These are phyloP conservation scores for Ginglymostoma cirratum DNA, from an alignment of 2,113 vertebrate species.

Conservation along the genomic window DNA sequence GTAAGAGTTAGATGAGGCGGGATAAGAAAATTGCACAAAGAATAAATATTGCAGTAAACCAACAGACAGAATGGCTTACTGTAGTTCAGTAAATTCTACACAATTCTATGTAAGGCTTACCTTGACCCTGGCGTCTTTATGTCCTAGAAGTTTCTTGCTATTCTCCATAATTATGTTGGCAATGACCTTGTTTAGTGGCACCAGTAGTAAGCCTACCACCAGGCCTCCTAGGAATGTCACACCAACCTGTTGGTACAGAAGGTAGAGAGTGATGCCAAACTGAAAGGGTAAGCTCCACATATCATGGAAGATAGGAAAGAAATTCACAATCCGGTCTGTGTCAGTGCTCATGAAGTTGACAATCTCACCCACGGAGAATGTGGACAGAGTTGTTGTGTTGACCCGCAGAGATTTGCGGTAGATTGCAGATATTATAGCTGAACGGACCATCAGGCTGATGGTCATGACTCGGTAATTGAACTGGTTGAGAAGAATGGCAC, in stretches of 20 bases:
- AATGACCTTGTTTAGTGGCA: slow-evolving; percentile 85
- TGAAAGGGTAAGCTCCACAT: slow-evolving; percentile 84
- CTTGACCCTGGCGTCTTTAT: slow-evolving; percentile 86
- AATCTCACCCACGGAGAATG: slow-evolving; percentile 69
- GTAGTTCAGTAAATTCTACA: not conserved
- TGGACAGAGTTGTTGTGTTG: slow-evolving; percentile 57
- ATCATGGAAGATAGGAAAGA: slow-evolving; percentile 83
- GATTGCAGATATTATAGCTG: slow-evolving; percentile 65
- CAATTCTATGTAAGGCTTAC: slow-evolving; percentile 53
- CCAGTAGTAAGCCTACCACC: slow-evolving; percentile 70
- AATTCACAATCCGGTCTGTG: slow-evolving; percentile 73
- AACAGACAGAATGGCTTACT: not conserved
- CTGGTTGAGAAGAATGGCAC: slow-evolving; percentile 70
- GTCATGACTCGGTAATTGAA: slow-evolving; percentile 75
- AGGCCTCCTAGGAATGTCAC: slow-evolving; percentile 79
- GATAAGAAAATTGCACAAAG: not conserved
- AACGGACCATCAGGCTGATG: slow-evolving; percentile 65
- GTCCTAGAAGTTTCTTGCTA: slow-evolving; percentile 72
- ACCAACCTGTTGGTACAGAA: slow-evolving; percentile 84
- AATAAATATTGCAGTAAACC: not conserved
- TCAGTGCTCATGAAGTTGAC: slow-evolving; percentile 91
- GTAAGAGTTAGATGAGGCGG: not conserved
- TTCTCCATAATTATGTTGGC: slow-evolving; percentile 74
- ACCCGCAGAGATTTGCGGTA: slow-evolving; percentile 76
- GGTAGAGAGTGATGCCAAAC: slow-evolving; percentile 76